Base-by-base conservation (phyloP, 1,140 invertebrate genomes). In the Diorhabda elongata region DNA sequence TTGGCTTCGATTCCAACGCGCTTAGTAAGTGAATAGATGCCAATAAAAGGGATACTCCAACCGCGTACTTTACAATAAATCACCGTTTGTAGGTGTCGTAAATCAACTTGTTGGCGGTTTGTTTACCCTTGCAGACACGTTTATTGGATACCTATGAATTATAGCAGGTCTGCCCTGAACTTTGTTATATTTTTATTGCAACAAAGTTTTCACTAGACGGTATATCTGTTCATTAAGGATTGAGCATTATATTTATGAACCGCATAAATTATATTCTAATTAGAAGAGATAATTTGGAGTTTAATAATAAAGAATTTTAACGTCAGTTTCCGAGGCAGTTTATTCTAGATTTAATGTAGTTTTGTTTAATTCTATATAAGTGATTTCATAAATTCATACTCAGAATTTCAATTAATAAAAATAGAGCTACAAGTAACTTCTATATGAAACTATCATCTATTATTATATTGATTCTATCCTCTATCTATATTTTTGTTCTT, bases 181-280 rank as follows among this genome's bases (percentile, higher is more conserved):
- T 75, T 75, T 75, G 72, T 75, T 73, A 72, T 73, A 73, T 75
- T 75, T 75, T 75, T 75, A 75, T 75, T 73, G 69, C 67, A 73
- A 73, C 73, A 75, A 69, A 75, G 69, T 73, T 61, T 59, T 65
- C 61, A 61, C 52, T 64, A 61, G 47, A 63, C 65, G 67, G 44
- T 59, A 67, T 71, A 70, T 71, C 69, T 70, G 65, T 61, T 68
- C 69, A 73, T 75, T 73, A 73, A 66, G 61, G 67, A 58, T 68
- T 63, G 59, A 64, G 57, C 45, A 70, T 70, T 67, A 59, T 68
- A 62, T 70, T 73, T 70, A 67, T 56, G 68, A 63, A 45, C 63
- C 43, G 64, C 9, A 66, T 73, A 73, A 66, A 66, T 64, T 64
- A 52, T 52, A 47, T 41, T 56, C 61, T 69, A 70, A 73, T 73